These are phyloP conservation scores for Ormia ochracea DNA, from an alignment of 2,888 invertebrate genomes.

Conservation along the genomic window DNA sequence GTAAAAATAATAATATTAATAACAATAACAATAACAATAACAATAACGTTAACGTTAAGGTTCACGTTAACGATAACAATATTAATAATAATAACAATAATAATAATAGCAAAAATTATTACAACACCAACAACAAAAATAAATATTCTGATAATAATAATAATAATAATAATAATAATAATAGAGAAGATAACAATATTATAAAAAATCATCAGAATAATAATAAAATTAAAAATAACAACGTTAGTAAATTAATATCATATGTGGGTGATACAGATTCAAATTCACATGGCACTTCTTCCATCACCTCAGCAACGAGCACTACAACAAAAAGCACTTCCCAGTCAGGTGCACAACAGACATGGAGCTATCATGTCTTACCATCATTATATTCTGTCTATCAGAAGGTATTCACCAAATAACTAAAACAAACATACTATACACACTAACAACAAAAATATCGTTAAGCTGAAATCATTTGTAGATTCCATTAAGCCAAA, in stretches of 20 bases:
- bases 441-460: not conserved
- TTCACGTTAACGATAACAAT: constrained; percentile 55
- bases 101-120: constrained; percentile 50
- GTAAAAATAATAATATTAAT: constrained; percentile 57
- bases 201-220: constrained; percentile 62
- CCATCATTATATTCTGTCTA: constrained; percentile 89
- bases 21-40: constrained; percentile 50
- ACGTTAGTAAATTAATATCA: constrained; percentile 65
- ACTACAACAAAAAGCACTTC: constrained; percentile 68
- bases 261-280: constrained; percentile 71
- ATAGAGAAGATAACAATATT: constrained; percentile 59
- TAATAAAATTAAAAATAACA: constrained; percentile 60
- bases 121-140: constrained; percentile 49
- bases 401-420: constrained; percentile 84
- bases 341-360: constrained; percentile 78
- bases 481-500: constrained; percentile 11
- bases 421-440: not conserved
- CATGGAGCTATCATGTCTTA: constrained; percentile 91
- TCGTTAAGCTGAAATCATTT: not conserved
- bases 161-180: constrained; percentile 61
- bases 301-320: constrained; percentile 65
- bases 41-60: constrained; percentile 30
- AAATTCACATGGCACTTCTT: constrained; percentile 62
- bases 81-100: constrained; percentile 38
- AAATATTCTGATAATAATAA: constrained; percentile 61